Evolutionary conservation across 1,140 invertebrate species (phyloP).

Genomic region (Drosophila nikananu): DNA sequence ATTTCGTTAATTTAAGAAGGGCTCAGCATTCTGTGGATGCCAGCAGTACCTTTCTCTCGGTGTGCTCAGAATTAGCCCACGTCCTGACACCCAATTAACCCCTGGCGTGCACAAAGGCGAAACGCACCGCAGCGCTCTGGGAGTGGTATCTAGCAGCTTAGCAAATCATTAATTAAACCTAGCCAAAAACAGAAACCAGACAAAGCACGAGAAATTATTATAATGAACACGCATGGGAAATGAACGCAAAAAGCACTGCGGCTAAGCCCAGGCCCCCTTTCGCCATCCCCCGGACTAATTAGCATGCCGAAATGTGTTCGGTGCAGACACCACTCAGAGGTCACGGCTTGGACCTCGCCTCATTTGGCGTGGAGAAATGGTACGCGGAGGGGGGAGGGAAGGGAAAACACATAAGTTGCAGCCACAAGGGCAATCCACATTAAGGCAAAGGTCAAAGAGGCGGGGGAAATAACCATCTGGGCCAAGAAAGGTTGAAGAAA

Average conservation of each 20-base stretch:
- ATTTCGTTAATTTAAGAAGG: not conserved
- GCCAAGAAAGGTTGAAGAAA: not conserved
- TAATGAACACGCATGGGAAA: slow-evolving; percentile 76
- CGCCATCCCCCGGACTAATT: slow-evolving; percentile 56
- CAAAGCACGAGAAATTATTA: slow-evolving; percentile 65
- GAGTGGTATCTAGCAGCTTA: slow-evolving; percentile 57
- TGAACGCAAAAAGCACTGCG: slow-evolving; percentile 60
- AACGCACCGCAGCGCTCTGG: slow-evolving; percentile 3
- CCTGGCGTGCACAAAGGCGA: slow-evolving; percentile 30
- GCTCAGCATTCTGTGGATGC: not conserved
- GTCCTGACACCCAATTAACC: slow-evolving; percentile 76
- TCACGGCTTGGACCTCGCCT: slow-evolving; percentile 31
- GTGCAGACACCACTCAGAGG: slow-evolving; percentile 25
- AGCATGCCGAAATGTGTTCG: slow-evolving; percentile 62
- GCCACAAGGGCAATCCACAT: slow-evolving; percentile 53
- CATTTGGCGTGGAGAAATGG: slow-evolving; percentile 28
- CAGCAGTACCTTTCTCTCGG: not conserved
- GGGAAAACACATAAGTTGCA: slow-evolving; percentile 49
- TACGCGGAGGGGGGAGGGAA: not conserved
- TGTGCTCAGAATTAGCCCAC: slow-evolving; percentile 44
- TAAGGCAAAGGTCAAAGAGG: slow-evolving; percentile 51
- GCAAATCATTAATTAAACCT: slow-evolving; percentile 79
- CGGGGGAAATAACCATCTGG: not conserved
- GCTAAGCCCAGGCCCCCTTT: not conserved
- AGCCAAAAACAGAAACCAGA: slow-evolving; percentile 57